Conservation (phyloP, 1,140 invertebrate species). For the Proales similis region DNA sequence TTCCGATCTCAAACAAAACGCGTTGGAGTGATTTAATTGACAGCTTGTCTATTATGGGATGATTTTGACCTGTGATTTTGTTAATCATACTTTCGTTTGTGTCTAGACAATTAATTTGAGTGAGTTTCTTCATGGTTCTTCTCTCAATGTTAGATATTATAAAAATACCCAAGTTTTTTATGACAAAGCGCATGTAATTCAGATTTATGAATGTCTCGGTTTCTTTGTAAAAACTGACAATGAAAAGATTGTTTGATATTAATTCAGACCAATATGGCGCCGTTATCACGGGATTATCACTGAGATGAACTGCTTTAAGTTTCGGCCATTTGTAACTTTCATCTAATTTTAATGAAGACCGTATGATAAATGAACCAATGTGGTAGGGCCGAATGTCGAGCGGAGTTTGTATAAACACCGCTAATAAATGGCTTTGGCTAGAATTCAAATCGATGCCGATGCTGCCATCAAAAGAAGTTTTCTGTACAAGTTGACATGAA, state of each 20-base stretch:
- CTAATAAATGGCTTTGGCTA: neutral
- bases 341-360: neutral
- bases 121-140: too few species aligned
- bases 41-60: too few species aligned
- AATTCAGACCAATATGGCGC: conserved; percentile 1
- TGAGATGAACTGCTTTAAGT: conserved; percentile 15
- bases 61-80: too few species aligned
- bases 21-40: too few species aligned
- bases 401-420: conserved; percentile 18
- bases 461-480: neutral
- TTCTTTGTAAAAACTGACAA: neutral
- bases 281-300: neutral
- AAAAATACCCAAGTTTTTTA: too few species aligned
- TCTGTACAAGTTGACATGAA: neutral
- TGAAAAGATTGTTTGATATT: neutral
- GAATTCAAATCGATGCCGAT: conserved; percentile 2
- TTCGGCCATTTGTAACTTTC: neutral
- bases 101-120: too few species aligned
- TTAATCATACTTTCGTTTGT: too few species aligned
- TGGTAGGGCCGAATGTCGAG: conserved; percentile 7
- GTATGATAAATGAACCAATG: conserved; percentile 12
- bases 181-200: too few species aligned
- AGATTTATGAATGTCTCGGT: neutral
- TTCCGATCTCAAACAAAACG: conserved; percentile 6
- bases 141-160: too few species aligned